Evolutionary conservation across 2,797 vertebrate genomes (phyloP), one percentile per base, ranked within the genome.

Genomic region (Sphenodon punctatus): DNA sequence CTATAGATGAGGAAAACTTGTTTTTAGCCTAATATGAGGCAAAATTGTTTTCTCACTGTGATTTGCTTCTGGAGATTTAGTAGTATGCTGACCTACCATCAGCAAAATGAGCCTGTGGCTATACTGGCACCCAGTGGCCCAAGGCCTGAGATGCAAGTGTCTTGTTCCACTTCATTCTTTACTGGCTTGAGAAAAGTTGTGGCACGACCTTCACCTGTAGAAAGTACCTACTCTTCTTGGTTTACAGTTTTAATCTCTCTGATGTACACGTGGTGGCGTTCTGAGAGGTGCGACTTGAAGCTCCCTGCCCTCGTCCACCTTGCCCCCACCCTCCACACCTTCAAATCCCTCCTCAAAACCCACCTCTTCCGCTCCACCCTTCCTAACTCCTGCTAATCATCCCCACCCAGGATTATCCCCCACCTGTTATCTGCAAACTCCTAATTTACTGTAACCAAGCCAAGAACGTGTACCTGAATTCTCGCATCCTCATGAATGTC

Each of bases 71-170:
- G 23, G 25, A 70, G 17, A 49, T 67, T 41, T 19, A 60, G 36
- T 38, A 55, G 4, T 0, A 0, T 25, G 10, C n/a, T 45, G 64
- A 72, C 10, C 3, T 30, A 38, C n/a, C 20, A 30, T 55, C 39
- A 22, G 20, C 23, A 43, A 22, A 5, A 38, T 10, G 56, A 85
- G 23, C n/a, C 49, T 72, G 14, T 72, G 64, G 43, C 45, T 34
- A 78, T 72, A 89, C 84, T 92, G 81, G 87, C 81, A 89, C 79
- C 84, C 80, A 85, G 79, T 82, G 84, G 86, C 53, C 38, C 56
- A 55, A 49, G 59, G 34, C 23, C 67, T 68, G 67, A 69, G 55
- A 36, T 85, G 17, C 67, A 81, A 34, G 22, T 10, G 25, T 51
- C 14, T 53, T 41, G 56, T 55, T 22, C 22, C 42, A 36, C 34